Evolutionary conservation across 2,797 vertebrate genomes (phyloP), one percentile per base, ranked within the genome.

Genomic region (Chelidonichthys spinosus): DNA sequence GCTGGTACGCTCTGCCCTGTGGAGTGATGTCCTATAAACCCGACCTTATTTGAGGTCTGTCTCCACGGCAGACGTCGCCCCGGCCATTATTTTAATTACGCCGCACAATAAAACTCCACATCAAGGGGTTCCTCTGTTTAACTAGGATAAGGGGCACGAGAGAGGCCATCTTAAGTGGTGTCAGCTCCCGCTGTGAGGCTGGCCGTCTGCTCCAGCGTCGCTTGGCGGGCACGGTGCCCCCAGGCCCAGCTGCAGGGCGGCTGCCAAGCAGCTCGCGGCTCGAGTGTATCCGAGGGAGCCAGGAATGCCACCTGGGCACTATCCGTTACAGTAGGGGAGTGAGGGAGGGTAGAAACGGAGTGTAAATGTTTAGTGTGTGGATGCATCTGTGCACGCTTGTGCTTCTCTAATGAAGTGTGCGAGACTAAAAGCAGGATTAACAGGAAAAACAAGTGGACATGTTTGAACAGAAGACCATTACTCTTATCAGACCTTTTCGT

Each of bases 21-120:
- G 81, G 80, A 85, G 75, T 40, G 79, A 79, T 32, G 73, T 64
- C 79, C 84, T 74, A 79, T 83, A 87, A 91, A 92, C 78, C 46
- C 36, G 55, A 87, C 76, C 79, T 89, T 79, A 86, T 81, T 78
- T 65, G 49, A 76, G 67, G 68, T 75, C 79, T 7, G 86, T 89
- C 84, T 87, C 85, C 85, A 84, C 70, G 82, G 82, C 83, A 83
- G 84, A 88, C 67, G 37, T 79, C 50, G 60, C 76, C 74, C 43
- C 25, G 67, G 72, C 83, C 69, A 79, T 92, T 82, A 75, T 89
- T 89, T 25, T 87, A 86, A 93, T 92, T 91, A 90, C 88, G 49
- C 72, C 3, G 15, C 84, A 87, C 78, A 90, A 89, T 91, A 92
- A 92, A 92, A 91, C 78, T 65, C 75, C 64, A 87, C 79, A 89